phyloP scores from a whole-genome alignment of 2,888 invertebrate genomes.

The Sthenelais limicola region DNA sequence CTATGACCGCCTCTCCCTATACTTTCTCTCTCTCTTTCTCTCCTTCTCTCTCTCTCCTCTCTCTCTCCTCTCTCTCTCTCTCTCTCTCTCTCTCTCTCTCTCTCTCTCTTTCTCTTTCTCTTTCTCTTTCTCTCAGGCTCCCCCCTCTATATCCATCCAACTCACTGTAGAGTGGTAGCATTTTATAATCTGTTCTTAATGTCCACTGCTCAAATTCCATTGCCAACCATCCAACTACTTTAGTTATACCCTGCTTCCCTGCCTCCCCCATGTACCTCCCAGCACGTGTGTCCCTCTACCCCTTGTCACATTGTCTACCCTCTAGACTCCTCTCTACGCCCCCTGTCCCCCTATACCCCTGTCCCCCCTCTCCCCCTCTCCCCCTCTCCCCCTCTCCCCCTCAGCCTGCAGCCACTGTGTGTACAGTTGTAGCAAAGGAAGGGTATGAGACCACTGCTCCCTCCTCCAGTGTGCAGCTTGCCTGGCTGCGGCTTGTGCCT shows the following conservation, averaged over 20 bases:
- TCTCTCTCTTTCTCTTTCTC: constrained; percentile 1
- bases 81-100: not conserved
- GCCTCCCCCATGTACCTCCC: not conserved
- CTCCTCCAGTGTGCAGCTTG: too few species aligned
- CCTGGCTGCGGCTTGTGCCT: too few species aligned
- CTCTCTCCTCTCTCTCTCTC: not conserved
- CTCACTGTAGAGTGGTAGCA: too few species aligned
- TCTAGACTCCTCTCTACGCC: not conserved
- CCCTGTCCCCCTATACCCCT: not conserved
- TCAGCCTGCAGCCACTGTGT: not conserved
- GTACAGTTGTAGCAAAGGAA: too few species aligned
- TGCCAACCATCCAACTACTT: too few species aligned
- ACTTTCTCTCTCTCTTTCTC: constrained; percentile 1
- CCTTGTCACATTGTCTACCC: not conserved
- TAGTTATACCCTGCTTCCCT: too few species aligned
- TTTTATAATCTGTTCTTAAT: too few species aligned
- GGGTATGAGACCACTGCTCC: too few species aligned
- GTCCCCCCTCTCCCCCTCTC: constrained; percentile 1
- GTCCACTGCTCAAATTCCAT: too few species aligned
- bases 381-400: not conserved
- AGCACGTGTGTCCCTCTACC: not conserved
- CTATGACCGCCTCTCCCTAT: too few species aligned
- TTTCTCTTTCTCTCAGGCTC: constrained; percentile 6
- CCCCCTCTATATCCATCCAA: too few species aligned
- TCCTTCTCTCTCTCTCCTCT: not conserved